Evolutionary conservation across 2,113 vertebrate species (phyloP).

Genomic region (Caloenas nicobarica): DNA sequence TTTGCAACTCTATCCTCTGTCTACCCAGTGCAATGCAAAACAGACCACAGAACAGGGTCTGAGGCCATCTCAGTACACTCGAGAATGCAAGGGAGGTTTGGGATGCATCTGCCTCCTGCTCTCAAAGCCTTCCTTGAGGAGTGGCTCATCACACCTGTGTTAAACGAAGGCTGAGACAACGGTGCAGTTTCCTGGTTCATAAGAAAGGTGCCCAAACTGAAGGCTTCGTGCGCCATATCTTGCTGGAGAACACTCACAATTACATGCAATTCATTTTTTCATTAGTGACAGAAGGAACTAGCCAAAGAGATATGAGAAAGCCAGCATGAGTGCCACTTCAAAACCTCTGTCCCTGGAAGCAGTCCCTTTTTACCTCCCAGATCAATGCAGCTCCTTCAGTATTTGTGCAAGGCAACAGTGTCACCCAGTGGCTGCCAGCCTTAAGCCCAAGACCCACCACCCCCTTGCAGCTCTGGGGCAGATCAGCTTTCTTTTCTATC

Average conservation of each 20-base stretch:
- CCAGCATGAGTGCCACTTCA: fast-evolving
- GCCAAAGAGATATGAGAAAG: fast-evolving
- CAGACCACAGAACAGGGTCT: fast-evolving
- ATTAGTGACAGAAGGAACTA: fast-evolving
- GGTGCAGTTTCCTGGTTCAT: fast-evolving
- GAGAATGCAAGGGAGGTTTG: neutral
- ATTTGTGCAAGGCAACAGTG: neutral
- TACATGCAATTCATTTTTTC: fast-evolving
- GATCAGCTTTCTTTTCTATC: fast-evolving
- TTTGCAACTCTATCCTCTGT: neutral
- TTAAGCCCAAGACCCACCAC: neutral
- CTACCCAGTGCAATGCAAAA: fast-evolving
- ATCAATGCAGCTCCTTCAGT: fast-evolving
- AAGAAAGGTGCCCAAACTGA: fast-evolving
- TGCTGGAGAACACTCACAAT: fast-evolving
- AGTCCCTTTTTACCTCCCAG: fast-evolving
- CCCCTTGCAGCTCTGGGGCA: neutral
- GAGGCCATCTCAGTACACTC: neutral
- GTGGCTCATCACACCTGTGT: fast-evolving
- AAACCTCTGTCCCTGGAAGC: neutral
- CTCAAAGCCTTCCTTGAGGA: neutral
- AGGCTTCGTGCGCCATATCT: fast-evolving
- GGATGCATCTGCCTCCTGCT: neutral
- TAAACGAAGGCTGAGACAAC: fast-evolving
- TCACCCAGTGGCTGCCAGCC: neutral